Evolutionary conservation across 2,797 vertebrate genomes (phyloP).

Genomic region (Coregonus suidteri): DNA sequence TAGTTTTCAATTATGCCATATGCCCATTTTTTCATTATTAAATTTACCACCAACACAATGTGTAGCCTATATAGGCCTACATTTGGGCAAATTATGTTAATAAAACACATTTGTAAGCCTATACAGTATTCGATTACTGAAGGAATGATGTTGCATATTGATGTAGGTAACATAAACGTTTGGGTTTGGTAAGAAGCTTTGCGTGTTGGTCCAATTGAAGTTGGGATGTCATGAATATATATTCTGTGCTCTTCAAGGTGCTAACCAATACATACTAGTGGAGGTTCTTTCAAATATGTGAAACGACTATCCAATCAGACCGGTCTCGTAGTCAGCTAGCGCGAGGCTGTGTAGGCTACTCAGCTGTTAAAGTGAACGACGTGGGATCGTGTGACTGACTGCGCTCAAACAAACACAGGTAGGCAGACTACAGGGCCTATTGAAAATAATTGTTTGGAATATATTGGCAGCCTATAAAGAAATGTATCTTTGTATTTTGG

Average conservation of each 20-base stretch:
- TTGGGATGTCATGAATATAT: no score
- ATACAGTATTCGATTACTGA: no score
- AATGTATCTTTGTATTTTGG: neutral
- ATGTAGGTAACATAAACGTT: no score
- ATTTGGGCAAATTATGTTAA: no score
- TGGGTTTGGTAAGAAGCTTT: no score
- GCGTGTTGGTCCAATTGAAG: neutral
- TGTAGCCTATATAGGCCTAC: no score
- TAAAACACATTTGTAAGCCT: no score
- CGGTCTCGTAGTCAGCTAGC: constrained; percentile 84
- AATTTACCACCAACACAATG: no score
- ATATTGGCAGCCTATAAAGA: neutral
- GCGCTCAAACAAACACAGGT: constrained; percentile 11
- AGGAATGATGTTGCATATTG: no score
- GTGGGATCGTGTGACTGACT: neutral
- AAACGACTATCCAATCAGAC: constrained; percentile 81
- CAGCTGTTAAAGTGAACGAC: constrained; percentile 17
- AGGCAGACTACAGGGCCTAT: neutral
- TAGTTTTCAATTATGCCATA: no score
- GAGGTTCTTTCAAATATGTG: constrained; percentile 82
- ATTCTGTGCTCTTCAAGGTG: constrained; percentile 31
- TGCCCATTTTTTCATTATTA: no score
- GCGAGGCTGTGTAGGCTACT: constrained; percentile 72
- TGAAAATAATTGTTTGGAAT: neutral
- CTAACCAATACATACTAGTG: constrained; percentile 72